These are phyloP conservation scores for Conus ventricosus DNA, from an alignment of 1,140 invertebrate genomes.

Conservation along the genomic window DNA sequence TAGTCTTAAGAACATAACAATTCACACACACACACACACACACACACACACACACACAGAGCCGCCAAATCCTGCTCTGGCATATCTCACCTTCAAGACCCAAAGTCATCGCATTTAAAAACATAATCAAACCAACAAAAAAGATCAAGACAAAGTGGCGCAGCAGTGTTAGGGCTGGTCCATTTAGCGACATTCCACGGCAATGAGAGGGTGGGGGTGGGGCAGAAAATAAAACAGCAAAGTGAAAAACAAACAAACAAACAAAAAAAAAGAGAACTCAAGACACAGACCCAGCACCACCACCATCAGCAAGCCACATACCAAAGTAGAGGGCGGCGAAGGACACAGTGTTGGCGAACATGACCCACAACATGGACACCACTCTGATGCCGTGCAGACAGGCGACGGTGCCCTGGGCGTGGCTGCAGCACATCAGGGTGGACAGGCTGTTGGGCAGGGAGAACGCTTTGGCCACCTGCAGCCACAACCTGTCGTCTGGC, in stretches of 20 bases:
- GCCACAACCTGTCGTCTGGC: constrained; percentile 25
- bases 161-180: no score
- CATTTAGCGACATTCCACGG: no score
- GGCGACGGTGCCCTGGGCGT: background rate
- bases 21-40: no score
- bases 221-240: background rate
- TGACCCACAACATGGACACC: constrained; percentile 45
- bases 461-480: constrained; percentile 29
- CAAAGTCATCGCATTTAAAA: no score
- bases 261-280: background rate
- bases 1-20: no score
- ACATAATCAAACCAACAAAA: no score
- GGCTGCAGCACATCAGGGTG: background rate
- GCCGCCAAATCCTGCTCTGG: no score
- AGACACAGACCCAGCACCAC: background rate
- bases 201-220: no score
- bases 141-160: no score
- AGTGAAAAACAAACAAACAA: background rate
- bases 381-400: constrained; percentile 44
- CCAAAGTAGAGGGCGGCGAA: constrained; percentile 31
- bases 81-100: no score
- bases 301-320: background rate
- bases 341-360: constrained; percentile 24
- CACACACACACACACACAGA: no score
- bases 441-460: constrained; percentile 15